Conservation (phyloP, 2,113 vertebrate genomes). For the Donacobius atricapilla region DNA sequence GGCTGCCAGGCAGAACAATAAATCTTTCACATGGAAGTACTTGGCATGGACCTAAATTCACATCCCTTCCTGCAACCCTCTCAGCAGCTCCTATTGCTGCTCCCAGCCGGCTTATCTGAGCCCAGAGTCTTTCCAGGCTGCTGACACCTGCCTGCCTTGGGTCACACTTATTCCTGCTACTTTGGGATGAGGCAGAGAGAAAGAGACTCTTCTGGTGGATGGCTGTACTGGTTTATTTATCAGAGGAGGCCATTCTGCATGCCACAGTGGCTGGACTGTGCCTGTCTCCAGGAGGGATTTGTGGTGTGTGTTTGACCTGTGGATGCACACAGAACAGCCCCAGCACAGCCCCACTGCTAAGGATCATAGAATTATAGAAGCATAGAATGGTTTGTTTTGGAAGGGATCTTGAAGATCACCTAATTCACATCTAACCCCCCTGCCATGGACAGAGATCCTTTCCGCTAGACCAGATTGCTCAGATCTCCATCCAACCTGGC, state of each 20-base stretch:
- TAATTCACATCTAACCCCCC: not conserved
- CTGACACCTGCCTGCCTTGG: not conserved
- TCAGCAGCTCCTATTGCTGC: not conserved
- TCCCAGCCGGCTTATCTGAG: not conserved
- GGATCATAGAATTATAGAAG: not conserved
- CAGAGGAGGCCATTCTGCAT: not conserved
- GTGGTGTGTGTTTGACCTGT: not conserved
- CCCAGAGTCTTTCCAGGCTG: not conserved
- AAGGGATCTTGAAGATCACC: not conserved
- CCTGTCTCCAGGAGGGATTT: not conserved
- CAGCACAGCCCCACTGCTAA: not conserved
- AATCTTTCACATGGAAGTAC: not conserved
- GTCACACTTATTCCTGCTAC: not conserved
- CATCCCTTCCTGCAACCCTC: not conserved
- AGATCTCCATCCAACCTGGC: not conserved
- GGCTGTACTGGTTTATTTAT: not conserved
- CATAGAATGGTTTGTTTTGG: not conserved
- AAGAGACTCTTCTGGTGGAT: not conserved
- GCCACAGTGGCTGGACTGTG: not conserved
- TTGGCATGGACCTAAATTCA: not conserved
- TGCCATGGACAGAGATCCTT: not conserved
- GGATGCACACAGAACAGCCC: not conserved
- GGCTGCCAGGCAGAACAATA: not conserved
- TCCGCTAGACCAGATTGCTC: not conserved
- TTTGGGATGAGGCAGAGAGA: not conserved